Evolutionary conservation across 2,888 invertebrate species (phyloP), one percentile per base, ranked within the genome.

Genomic region (Halictus quadricinctus): DNA sequence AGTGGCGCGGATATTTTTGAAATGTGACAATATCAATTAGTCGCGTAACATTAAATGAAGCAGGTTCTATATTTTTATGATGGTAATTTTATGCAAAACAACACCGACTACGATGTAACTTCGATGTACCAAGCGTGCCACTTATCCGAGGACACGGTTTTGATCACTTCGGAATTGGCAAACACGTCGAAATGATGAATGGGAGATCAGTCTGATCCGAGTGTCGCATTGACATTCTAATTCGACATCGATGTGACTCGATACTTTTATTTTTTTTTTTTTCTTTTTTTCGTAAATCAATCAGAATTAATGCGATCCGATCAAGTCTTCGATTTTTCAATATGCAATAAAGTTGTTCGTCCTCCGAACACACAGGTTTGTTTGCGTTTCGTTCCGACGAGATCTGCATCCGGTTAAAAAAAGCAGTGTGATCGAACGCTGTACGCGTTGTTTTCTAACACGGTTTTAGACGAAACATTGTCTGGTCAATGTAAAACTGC

Each of bases 101-200:
- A 81, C 82, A 77, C 83, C 86, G 86, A 87, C 88, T 85, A 86
- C 80, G 83, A 84, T 36, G 36, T 90, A 89, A 89, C 86, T 88
- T 76, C 75, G 70, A 48, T 60, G 80, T 79, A 77, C 50, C 77
- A 50, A 60, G 72, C 78, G 64, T 64, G 73, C 70, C 73, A 50
- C 8, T 13, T 66, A 25, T 58, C 64, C 75, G 83, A 73, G 70
- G 54, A 78, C 81, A 54, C 70, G 46, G 25, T 77, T 79, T 79
- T 48, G 66, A 41, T 72, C 81, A 81, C 64, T 21, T 69, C 41
- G 21, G 18, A 21, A 21, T 69, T 12, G 21, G 41, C 21, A 18
- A 69, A 69, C 69, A 69, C 41, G 36, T 69, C 21, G 41, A 21
- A 12, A 43, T 70, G 70, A 70, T 72, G 8, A 72, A 64, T 29